Percentiles rank a stretch among this genome's conserved stretches.
These are phyloP conservation scores for Trissolcus japonicus DNA, from an alignment of 2,888 invertebrate genomes.

Conservation along the genomic window DNA sequence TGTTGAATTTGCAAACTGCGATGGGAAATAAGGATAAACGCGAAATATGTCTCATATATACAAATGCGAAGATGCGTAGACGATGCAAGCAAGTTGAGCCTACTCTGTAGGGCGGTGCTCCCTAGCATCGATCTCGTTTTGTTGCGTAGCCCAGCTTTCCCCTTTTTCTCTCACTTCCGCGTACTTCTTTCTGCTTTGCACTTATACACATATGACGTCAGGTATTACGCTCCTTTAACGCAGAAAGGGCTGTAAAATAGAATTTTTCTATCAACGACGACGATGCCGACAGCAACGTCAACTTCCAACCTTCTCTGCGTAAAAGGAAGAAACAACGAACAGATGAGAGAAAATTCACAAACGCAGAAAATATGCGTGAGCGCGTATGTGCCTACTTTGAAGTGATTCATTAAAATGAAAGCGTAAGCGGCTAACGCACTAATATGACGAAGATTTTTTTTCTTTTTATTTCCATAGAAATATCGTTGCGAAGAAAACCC, in stretches of 20 bases:
- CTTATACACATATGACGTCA: conserved; percentile 68
- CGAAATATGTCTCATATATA: conserved; percentile 63
- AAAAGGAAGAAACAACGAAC: conserved; percentile 52
- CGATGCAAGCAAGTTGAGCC: conserved; percentile 64
- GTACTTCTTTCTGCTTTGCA: conserved; percentile 64
- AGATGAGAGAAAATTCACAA: conserved; percentile 57
- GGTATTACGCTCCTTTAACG: conserved; percentile 66
- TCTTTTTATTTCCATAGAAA: conserved; percentile 8
- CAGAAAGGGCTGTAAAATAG: conserved; percentile 64
- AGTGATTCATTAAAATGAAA: conserved; percentile 58
- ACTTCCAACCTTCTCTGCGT: conserved; percentile 45
- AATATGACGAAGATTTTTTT: conserved; percentile 16
- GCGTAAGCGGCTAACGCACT: conserved; percentile 52
- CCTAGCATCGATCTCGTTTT: conserved; percentile 73
- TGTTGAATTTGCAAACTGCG: neutral
- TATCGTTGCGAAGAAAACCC: conserved; percentile 12
- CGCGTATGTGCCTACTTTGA: conserved; percentile 59
- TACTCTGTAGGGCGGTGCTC: conserved; percentile 75
- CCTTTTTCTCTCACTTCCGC: conserved; percentile 62
- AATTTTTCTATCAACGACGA: conserved; percentile 62
- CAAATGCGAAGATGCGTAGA: conserved; percentile 73
- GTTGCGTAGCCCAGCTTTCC: conserved; percentile 70
- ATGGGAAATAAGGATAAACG: conserved; percentile 60
- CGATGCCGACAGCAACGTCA: conserved; percentile 50
- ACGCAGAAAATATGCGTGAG: conserved; percentile 63